These are phyloP conservation scores for Drosophila biarmipes DNA, from an alignment of 1,140 invertebrate genomes.

Conservation along the genomic window DNA sequence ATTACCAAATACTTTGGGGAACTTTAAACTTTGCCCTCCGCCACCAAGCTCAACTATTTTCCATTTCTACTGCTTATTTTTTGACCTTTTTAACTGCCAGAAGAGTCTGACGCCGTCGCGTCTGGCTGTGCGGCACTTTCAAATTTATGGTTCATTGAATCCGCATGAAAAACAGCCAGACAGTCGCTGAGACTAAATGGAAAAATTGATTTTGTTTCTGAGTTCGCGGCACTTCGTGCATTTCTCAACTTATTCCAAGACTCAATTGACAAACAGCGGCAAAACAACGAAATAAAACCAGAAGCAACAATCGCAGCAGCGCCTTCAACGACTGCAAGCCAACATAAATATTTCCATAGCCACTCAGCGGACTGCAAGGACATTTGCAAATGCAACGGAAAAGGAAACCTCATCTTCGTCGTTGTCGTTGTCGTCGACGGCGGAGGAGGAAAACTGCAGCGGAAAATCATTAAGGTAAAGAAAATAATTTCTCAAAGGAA, in stretches of 20 bases:
- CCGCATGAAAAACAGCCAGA: conserved; percentile 74
- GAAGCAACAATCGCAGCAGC: conserved; percentile 28
- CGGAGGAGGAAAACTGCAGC: conserved; percentile 18
- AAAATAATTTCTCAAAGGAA: conserved; percentile 46
- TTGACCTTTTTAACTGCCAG: conserved; percentile 34
- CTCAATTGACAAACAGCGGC: conserved; percentile 44
- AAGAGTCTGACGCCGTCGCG: conserved; percentile 57
- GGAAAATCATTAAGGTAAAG: conserved; percentile 51
- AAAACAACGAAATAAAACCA: conserved; percentile 36
- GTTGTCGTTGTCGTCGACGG: not conserved
- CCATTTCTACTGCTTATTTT: conserved; percentile 5
- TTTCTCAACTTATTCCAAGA: conserved; percentile 54
- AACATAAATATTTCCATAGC: conserved; percentile 61
- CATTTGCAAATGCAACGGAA: conserved; percentile 2
- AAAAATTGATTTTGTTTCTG: conserved; percentile 68
- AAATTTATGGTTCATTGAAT: conserved; percentile 83
- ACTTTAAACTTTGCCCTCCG: conserved; percentile 55
- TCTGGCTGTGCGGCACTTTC: conserved; percentile 71
- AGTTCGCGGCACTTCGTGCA: conserved; percentile 31
- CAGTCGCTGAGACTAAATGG: conserved; percentile 54
- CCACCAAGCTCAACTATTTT: conserved; percentile 4
- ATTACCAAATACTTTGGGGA: conserved; percentile 42
- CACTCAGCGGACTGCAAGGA: conserved; percentile 18
- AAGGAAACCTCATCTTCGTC: conserved; percentile 18
- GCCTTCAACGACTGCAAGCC: conserved; percentile 48